A percentile compares a stretch with the other conserved stretches of the same genome.
These are phyloP conservation scores for Eriocheir sinensis DNA, from an alignment of 1,140 invertebrate genomes.

Conservation along the genomic window DNA sequence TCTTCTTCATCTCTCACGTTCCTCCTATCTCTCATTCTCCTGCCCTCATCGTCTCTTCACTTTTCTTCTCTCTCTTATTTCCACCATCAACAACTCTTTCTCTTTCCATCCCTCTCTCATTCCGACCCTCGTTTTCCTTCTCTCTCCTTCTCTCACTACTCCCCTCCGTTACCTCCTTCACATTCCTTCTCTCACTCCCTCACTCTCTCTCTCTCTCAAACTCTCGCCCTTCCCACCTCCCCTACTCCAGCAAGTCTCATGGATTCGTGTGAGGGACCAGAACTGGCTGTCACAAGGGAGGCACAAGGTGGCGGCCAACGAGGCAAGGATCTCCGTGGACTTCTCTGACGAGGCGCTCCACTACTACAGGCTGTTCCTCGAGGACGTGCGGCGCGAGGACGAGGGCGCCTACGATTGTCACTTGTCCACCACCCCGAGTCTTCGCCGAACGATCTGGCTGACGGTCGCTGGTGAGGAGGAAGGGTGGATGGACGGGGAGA, in stretches of 20 bases:
- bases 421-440: background rate
- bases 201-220: background rate
- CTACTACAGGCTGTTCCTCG: background rate
- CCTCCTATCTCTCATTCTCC: background rate
- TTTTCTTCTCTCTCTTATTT: background rate
- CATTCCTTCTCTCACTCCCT: background rate
- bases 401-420: conserved; percentile 51
- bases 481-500: no score
- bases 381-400: background rate
- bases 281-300: background rate
- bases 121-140: no score
- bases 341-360: background rate
- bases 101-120: no score
- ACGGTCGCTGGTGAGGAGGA: background rate
- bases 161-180: no score
- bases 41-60: no score
- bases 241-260: background rate
- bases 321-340: background rate
- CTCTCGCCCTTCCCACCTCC: background rate
- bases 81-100: background rate
- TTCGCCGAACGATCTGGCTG: conserved; percentile 36
- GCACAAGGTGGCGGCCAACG: background rate
- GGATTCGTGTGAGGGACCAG: background rate
- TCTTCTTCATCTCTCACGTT: no score
- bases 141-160: no score